Evolutionary conservation across 1,140 invertebrate species (phyloP), one percentile per base, ranked within the genome.

Genomic region (Dendrolimus kikuchii): DNA sequence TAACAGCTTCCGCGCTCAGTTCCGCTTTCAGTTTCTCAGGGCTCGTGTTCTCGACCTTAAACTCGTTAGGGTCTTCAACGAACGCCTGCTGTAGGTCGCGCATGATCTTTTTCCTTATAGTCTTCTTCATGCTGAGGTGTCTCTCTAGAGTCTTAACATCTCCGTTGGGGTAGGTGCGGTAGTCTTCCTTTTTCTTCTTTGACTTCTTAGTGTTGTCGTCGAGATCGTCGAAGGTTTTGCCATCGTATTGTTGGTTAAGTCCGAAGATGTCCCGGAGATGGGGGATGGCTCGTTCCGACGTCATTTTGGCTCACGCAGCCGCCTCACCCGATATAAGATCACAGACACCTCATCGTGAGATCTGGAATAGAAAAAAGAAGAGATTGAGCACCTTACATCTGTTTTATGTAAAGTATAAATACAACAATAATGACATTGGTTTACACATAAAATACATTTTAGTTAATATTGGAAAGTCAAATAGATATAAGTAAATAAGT

Each of bases 81-180:
- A 93, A 93, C 5, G 92, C 92, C 68, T 93, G 91, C 68, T 93
- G 91, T 46, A 95, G 86, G 70, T 95, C 93, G 5, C 94, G 88
- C 92, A 95, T 95, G 65, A 95, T 95, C 82, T 95, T 95, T 80
- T 95, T 95, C 44, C 93, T 81, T 54, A 95, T 95, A 5, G 93
- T 95, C 75, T 95, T 95, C 86, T 95, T 95, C 94, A 95, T 95
- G 59, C 93, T 95, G 51, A 95, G 86, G 75, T 95, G 93, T 56
- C 93, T 88, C 69, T 95, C 94, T 43, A 95, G 78, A 6, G 94
- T 93, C 72, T 94, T 93, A 10, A 93, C 91, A 70, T 94, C 92
- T 10, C 89, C 91, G 60, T 92, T 92, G 6, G 89, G 89, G 56
- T 92, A 82, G 3, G 90, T 90, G 59, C 90, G 89, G 68, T 87